Conservation (phyloP, 2,888 invertebrate genomes). For the Drosophila longiperda region DNA sequence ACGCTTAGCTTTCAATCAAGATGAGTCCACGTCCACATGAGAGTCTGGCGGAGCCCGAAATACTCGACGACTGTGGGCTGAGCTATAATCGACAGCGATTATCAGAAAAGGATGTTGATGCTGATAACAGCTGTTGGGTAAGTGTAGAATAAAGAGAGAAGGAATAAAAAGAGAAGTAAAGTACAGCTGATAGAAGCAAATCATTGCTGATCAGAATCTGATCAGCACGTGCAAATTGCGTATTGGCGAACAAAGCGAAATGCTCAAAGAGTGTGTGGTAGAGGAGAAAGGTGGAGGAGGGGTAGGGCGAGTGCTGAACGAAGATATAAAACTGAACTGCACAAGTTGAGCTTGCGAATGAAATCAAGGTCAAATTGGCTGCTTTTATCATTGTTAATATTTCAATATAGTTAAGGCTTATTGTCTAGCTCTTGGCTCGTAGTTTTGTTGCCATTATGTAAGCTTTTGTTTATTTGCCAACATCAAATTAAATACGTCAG, state of each 20-base stretch:
- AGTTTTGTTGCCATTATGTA: not conserved
- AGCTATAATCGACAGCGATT: conserved; percentile 42
- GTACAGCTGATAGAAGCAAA: not conserved
- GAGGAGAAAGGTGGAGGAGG: conserved; percentile 18
- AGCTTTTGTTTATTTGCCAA: not conserved
- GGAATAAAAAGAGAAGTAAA: not conserved
- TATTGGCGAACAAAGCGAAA: conserved; percentile 16
- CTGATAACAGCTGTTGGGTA: conserved; percentile 41
- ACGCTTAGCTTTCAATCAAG: conserved; percentile 5
- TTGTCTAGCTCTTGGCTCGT: conserved; percentile 24
- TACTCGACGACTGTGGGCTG: conserved; percentile 52
- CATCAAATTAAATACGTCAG: conserved; percentile 1
- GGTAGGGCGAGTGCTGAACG: conserved; percentile 16
- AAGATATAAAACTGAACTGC: not conserved
- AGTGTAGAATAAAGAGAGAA: conserved; percentile 21
- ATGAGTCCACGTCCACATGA: conserved; percentile 70
- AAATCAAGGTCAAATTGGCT: conserved; percentile 67
- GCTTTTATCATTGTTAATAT: conserved; percentile 16
- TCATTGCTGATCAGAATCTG: not conserved
- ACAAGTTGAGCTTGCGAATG: conserved; percentile 44
- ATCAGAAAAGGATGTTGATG: conserved; percentile 45
- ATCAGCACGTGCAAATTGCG: conserved; percentile 39
- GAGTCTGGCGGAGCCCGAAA: conserved; percentile 30
- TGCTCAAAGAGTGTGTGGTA: conserved; percentile 12
- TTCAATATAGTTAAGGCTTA: not conserved